phyloP scores from a whole-genome alignment of 1,140 invertebrate genomes.

The Rhizoglyphus robini region DNA sequence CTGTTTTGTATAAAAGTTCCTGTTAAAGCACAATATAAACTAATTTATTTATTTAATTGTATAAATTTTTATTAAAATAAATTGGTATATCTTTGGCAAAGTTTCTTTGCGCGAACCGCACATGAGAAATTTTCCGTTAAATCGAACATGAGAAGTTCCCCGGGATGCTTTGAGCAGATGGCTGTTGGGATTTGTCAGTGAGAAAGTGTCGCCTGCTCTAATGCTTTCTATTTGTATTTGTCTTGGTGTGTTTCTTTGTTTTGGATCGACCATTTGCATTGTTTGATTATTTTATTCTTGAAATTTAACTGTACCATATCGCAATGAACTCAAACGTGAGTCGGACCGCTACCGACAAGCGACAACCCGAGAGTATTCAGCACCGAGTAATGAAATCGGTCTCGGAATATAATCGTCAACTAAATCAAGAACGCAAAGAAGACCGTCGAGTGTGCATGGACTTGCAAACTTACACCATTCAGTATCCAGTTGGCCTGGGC shows the following conservation, averaged over 20 bases:
- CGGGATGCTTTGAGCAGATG: not conserved
- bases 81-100: too few relatives aligned
- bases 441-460: slow-evolving; percentile 43
- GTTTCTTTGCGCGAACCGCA: too few relatives aligned
- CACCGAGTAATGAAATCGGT: slow-evolving; percentile 58
- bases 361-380: slow-evolving; percentile 4
- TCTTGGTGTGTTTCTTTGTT: not conserved
- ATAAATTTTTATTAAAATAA: too few relatives aligned
- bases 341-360: not conserved
- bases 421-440: slow-evolving; percentile 60
- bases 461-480: slow-evolving; percentile 46
- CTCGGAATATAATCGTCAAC: slow-evolving; percentile 68
- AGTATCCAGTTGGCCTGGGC: slow-evolving; percentile 48
- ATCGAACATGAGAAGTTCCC: not conserved
- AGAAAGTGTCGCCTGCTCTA: not conserved
- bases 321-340: not conserved
- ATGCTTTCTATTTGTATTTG: not conserved
- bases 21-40: too few relatives aligned
- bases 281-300: not conserved
- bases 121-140: too few relatives aligned
- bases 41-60: too few relatives aligned
- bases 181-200: not conserved
- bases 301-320: too few relatives aligned
- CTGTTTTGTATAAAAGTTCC: too few relatives aligned
- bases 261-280: not conserved